Percentiles rank a stretch among this genome's conserved stretches.
phyloP scores from a whole-genome alignment of 2,113 vertebrate genomes.

The Gambusia affinis region DNA sequence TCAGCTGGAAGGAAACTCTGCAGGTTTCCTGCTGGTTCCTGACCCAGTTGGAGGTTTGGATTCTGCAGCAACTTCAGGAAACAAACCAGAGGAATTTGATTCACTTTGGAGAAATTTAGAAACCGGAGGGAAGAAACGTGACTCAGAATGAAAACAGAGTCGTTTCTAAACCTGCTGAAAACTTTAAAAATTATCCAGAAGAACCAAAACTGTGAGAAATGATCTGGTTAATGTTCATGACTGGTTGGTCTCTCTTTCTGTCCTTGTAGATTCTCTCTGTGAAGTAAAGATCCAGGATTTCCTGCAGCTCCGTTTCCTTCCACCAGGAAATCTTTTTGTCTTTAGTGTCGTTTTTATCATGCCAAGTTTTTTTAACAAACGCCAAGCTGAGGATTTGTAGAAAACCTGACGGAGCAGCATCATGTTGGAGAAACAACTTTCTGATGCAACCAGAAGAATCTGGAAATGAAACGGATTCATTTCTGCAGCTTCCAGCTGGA shows the following conservation, averaged over 20 bases:
- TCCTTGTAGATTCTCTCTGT: not conserved
- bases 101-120: too few species aligned
- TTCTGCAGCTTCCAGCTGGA: too few species aligned
- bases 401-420: not conserved
- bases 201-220: not conserved
- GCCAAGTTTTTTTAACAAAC: too few species aligned
- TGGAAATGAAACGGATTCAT: not conserved
- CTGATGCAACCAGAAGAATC: not conserved
- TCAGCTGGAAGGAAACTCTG: not conserved
- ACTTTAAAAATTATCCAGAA: too few species aligned
- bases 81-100: not conserved
- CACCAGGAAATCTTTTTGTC: not conserved
- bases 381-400: too few species aligned
- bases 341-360: too few species aligned
- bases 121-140: not conserved
- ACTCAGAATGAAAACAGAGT: not conserved
- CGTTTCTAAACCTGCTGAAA: not conserved
- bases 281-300: not conserved
- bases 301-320: not conserved
- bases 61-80: constrained; percentile 18
- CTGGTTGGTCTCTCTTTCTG: not conserved
- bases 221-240: too few species aligned
- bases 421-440: not conserved
- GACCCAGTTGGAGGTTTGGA: not conserved
- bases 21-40: too few species aligned